Percentiles rank a stretch among this genome's conserved stretches.
phyloP scores from a whole-genome alignment of 2,113 vertebrate species.

The Neodon shergylaensis region DNA sequence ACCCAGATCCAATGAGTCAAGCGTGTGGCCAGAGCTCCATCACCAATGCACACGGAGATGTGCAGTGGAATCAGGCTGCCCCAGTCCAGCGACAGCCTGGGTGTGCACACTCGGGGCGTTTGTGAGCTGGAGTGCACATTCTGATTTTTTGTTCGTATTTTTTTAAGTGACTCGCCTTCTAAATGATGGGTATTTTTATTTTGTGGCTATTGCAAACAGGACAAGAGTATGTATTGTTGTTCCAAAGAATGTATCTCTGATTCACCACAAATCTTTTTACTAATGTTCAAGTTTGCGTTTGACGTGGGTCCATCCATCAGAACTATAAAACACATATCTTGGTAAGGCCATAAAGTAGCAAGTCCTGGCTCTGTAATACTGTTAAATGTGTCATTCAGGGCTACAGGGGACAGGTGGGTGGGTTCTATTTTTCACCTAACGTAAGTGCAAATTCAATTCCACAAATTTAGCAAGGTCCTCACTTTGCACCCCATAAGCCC shows the following conservation, averaged over 20 bases:
- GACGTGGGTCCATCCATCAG: not conserved
- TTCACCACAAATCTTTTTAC: not conserved
- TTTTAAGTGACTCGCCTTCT: not conserved
- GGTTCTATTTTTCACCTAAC: slow-evolving; percentile 50
- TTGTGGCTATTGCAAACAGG: not conserved
- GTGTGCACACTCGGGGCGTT: not conserved
- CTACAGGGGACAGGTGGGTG: not conserved
- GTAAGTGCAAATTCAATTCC: slow-evolving; percentile 73
- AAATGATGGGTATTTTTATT: not conserved
- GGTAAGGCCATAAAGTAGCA: slow-evolving; percentile 8
- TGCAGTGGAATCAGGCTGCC: not conserved
- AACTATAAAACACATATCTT: slow-evolving; percentile 45
- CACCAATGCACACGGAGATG: not conserved
- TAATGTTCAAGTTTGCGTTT: not conserved
- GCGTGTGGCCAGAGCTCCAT: not conserved
- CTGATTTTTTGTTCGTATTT: not conserved
- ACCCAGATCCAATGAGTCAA: not conserved
- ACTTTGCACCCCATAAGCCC: slow-evolving; percentile 73
- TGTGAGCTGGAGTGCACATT: not conserved
- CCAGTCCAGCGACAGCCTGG: not conserved
- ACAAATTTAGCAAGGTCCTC: slow-evolving; percentile 73
- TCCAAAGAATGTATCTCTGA: not conserved
- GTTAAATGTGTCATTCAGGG: slow-evolving; percentile 41
- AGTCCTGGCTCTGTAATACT: not conserved
- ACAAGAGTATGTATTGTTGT: not conserved